Conservation (phyloP, 1,140 invertebrate genomes). For the Micrasema longulum region DNA sequence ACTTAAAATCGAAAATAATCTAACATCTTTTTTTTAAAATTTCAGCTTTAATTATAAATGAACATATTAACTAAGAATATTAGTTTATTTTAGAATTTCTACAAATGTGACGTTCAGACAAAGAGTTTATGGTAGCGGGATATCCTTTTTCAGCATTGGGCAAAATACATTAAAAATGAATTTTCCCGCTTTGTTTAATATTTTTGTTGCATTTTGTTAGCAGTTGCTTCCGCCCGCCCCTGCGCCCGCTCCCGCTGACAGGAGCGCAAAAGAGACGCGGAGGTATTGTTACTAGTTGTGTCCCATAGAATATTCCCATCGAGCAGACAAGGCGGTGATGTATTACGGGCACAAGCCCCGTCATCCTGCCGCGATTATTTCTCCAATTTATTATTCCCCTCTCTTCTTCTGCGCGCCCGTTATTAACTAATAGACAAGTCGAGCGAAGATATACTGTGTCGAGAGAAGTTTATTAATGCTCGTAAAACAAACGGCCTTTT, state of each 20-base stretch:
- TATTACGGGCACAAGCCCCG: constrained; percentile 32
- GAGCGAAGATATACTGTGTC: background rate
- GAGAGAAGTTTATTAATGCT: constrained; percentile 13
- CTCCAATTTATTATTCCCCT: constrained; percentile 34
- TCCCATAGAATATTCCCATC: constrained; percentile 31
- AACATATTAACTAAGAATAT: too few relatives aligned
- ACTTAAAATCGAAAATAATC: too few relatives aligned
- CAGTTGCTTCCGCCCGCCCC: background rate
- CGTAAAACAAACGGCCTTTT: constrained; percentile 16
- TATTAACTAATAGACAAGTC: constrained; percentile 37
- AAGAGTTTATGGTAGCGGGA: too few relatives aligned
- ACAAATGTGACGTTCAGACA: too few relatives aligned
- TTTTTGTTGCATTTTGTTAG: constrained; percentile 29
- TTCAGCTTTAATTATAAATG: too few relatives aligned
- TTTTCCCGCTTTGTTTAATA: constrained; percentile 11
- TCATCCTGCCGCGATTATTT: constrained; percentile 39
- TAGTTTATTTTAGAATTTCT: too few relatives aligned
- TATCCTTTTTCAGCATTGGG: too few relatives aligned
- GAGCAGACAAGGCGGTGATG: constrained; percentile 42
- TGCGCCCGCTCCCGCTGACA: constrained; percentile 17
- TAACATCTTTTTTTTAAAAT: too few relatives aligned
- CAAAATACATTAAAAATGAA: background rate
- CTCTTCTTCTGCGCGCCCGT: constrained; percentile 20
- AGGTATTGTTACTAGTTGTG: constrained; percentile 34
- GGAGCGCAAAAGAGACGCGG: constrained; percentile 23